Conservation (phyloP, 2,888 invertebrate species). For the Lymantria dispar region DNA sequence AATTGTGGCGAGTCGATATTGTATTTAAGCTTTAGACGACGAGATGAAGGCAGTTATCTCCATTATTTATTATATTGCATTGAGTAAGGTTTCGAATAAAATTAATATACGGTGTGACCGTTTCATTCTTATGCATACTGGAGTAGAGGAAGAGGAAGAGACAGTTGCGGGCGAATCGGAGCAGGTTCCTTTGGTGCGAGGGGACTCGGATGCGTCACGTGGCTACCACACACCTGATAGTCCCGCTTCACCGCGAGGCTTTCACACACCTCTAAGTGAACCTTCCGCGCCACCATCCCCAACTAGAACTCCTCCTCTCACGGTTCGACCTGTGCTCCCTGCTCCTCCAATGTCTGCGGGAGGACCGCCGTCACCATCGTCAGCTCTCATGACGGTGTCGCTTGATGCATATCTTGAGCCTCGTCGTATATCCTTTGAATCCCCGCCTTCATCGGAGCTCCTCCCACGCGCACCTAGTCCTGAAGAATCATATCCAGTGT, state of each 20-base stretch:
- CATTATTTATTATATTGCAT: neutral
- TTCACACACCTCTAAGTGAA: conserved; percentile 89
- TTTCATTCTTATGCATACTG: conserved; percentile 32
- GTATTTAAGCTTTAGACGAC: no score
- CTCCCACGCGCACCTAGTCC: conserved; percentile 86
- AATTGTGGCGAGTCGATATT: no score
- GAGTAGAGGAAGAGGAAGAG: conserved; percentile 64
- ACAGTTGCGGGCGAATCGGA: conserved; percentile 61
- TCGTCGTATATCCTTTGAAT: conserved; percentile 90
- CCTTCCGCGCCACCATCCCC: conserved; percentile 74
- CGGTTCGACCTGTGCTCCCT: conserved; percentile 68
- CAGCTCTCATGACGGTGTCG: conserved; percentile 92
- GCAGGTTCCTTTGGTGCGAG: conserved; percentile 73
- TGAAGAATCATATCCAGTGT: conserved; percentile 93
- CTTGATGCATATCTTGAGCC: conserved; percentile 94
- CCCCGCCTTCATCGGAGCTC: conserved; percentile 88
- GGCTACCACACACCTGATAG: conserved; percentile 79
- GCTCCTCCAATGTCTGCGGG: conserved; percentile 51
- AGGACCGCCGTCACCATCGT: conserved; percentile 89
- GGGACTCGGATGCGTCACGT: conserved; percentile 81
- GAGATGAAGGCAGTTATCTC: neutral
- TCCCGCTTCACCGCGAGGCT: conserved; percentile 82
- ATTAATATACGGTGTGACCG: conserved; percentile 1
- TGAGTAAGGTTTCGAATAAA: neutral
- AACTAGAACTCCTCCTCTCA: conserved; percentile 1